Evolutionary conservation across 2,888 invertebrate species (phyloP).

Genomic region (Sarcophaga subvicina): DNA sequence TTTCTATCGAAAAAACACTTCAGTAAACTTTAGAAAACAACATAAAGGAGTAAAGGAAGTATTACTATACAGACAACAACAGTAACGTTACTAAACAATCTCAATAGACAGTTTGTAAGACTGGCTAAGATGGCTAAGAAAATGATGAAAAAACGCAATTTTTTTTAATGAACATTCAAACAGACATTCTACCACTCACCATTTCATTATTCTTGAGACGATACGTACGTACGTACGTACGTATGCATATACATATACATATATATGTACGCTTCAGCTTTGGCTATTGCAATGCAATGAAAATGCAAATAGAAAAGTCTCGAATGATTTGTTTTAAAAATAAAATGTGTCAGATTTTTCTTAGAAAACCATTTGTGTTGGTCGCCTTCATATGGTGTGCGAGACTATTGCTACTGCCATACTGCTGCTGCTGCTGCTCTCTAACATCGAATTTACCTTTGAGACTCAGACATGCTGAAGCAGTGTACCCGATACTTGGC

Average conservation of each 20-base stretch:
- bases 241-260: too few species aligned
- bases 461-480: conserved; percentile 7
- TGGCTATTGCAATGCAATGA: background rate
- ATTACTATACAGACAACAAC: background rate
- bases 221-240: background rate
- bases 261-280: background rate
- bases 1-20: conserved; percentile 42
- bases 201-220: conserved; percentile 51
- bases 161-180: conserved; percentile 21
- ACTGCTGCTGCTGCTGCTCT: background rate
- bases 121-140: background rate
- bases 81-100: background rate
- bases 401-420: conserved; percentile 10
- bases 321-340: conserved; percentile 52
- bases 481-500: conserved; percentile 18
- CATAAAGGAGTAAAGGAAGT: background rate
- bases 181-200: conserved; percentile 60
- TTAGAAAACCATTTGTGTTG: conserved; percentile 57
- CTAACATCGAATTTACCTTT: conserved; percentile 37
- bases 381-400: background rate
- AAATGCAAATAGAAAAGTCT: conserved; percentile 64
- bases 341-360: conserved; percentile 64
- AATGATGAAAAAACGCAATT: conserved; percentile 32
- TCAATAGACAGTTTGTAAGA: conserved; percentile 10
- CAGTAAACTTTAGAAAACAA: background rate